A percentile compares a stretch with the other conserved stretches of the same genome.
Conservation (phyloP, 2,888 invertebrate species). For the Yponomeuta malinellus region DNA sequence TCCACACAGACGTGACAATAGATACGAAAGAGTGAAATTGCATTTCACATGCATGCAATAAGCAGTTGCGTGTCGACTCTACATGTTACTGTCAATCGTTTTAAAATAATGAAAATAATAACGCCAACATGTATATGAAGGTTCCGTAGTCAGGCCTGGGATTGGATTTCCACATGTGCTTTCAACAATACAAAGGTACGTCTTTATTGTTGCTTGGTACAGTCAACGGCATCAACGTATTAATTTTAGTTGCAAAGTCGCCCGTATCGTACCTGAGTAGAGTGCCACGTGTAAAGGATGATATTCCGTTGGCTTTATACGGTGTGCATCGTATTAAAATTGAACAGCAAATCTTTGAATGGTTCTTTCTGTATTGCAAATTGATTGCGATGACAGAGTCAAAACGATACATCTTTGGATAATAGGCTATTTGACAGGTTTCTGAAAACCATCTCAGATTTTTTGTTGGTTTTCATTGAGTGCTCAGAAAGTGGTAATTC, state of each 20-base stretch:
- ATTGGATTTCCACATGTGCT: background rate
- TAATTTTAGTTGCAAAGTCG: too few species aligned
- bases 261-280: too few species aligned
- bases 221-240: too few species aligned
- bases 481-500: too few species aligned
- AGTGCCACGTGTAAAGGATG: too few species aligned
- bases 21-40: constrained; percentile 14
- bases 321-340: too few species aligned
- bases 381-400: background rate
- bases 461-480: too few species aligned
- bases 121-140: background rate
- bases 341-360: background rate
- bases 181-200: background rate
- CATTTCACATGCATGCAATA: constrained; percentile 11
- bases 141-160: background rate
- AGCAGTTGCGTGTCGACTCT: background rate
- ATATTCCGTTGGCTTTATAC: too few species aligned
- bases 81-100: constrained; percentile 8
- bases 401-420: background rate
- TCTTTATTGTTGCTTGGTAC: too few species aligned
- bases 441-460: too few species aligned
- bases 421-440: too few species aligned
- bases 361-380: background rate
- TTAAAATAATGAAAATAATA: background rate
- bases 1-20: constrained; percentile 8